Base-by-base conservation (phyloP, 2,113 vertebrate genomes). In the Hemibagrus wyckioides region DNA sequence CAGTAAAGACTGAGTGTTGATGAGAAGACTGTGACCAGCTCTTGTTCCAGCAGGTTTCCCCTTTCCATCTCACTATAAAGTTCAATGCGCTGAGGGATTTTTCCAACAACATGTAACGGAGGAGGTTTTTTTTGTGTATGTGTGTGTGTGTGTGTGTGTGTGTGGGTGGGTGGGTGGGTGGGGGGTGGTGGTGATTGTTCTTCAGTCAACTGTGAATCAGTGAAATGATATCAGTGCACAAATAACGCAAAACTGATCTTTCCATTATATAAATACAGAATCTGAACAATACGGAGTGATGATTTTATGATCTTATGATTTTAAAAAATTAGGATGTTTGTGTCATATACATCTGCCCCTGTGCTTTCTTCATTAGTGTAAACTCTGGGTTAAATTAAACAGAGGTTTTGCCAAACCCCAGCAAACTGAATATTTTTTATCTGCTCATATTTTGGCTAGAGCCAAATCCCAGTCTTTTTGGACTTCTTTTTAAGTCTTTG, bases 21-120 rank as follows among this genome's bases (percentile, higher is more conserved):
- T 79, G 23, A n/a, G 28, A 79, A 79, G 39, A 67, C 54, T 83
- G 82, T 83, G 25, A 75, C 25, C 65, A 85, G 77, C 25, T 63
- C 63, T 82, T 56, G 67, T 84, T 86, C 76, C 17, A 71, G 56
- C 63, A 82, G 76, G 79, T 52, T 48, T 73, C 30, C 75, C 82
- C 41, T 86, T 41, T 81, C 41, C 23, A 82, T 77, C 52, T 54
- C 59, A 39, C 23, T 79, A 1, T 77, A 56, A 59, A 56, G 21
- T 76, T 61, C 39, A 76, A 77, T 41, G 41, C 54, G 61, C 69
- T 41, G 71, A 9, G 50, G 54, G 28, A 63, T 75, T 41, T 80
- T 71, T 71, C 30, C 54, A 80, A 15, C 50, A 80, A 56, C 59
- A 23, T 15, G 52, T 67, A 44, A 79, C 23, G 4, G n/a, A 77